Evolutionary conservation across 2,113 vertebrate species (phyloP).

Genomic region (Camarhynchus parvulus): DNA sequence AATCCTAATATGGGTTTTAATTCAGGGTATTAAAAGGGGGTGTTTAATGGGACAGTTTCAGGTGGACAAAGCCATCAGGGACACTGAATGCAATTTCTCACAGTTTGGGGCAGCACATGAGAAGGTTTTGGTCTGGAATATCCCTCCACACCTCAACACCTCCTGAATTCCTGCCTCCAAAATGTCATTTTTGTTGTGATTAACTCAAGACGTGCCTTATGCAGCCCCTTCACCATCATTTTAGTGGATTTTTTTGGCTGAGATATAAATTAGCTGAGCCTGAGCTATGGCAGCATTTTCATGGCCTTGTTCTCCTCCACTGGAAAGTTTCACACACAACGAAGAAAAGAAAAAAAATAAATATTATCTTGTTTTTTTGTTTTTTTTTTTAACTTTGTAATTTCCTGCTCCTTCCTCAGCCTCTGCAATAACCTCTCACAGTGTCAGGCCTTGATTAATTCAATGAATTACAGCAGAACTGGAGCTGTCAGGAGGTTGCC

Average conservation of each 20-base stretch:
- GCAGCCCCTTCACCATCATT: neutral
- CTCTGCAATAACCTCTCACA: constrained; percentile 23
- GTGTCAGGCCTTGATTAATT: constrained; percentile 57
- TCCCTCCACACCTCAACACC: neutral
- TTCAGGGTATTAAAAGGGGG: neutral
- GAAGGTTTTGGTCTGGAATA: neutral
- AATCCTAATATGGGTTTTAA: neutral
- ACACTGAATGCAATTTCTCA: neutral
- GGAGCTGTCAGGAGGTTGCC: neutral
- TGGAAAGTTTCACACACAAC: neutral
- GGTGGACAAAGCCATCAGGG: neutral
- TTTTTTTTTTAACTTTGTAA: neutral
- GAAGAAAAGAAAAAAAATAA: neutral
- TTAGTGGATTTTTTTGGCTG: neutral
- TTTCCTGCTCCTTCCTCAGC: constrained; percentile 40
- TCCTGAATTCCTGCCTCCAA: neutral
- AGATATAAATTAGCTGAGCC: neutral
- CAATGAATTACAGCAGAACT: constrained; percentile 39
- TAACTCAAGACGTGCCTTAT: neutral
- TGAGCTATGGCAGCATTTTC: neutral
- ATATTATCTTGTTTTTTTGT: neutral
- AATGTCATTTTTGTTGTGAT: neutral
- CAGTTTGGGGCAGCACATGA: neutral
- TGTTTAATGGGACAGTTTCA: neutral
- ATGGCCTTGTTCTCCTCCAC: neutral